These are phyloP conservation scores for Marisa cornuarietis DNA, from an alignment of 1,140 invertebrate species.

Conservation along the genomic window DNA sequence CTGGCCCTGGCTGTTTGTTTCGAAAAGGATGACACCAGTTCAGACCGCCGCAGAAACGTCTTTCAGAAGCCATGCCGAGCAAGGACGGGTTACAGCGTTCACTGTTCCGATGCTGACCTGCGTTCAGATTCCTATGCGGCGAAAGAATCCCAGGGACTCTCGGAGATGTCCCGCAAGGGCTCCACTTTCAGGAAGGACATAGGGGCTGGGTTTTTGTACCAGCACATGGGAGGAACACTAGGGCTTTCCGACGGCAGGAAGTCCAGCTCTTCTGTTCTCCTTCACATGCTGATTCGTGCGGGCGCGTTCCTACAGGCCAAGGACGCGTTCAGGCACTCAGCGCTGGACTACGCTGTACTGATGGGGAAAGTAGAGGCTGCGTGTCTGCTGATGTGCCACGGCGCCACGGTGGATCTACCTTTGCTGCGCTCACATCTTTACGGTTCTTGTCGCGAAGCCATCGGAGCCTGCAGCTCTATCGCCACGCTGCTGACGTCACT, in stretches of 20 bases:
- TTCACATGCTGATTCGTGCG: not conserved
- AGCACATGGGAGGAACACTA: not conserved
- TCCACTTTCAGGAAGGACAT: not conserved
- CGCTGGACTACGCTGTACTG: not conserved
- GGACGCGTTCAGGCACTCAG: not conserved
- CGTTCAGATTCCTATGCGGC: not conserved
- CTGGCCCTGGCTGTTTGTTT: not conserved
- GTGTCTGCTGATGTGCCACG: not conserved
- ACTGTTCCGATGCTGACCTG: not conserved
- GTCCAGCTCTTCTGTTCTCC: not conserved
- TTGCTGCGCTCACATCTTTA: not conserved
- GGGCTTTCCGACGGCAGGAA: too few relatives aligned
- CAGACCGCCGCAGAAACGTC: not conserved
- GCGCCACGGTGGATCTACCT: not conserved
- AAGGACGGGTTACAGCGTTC: not conserved
- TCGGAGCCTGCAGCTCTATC: not conserved
- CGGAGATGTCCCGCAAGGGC: not conserved
- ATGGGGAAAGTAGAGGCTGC: not conserved
- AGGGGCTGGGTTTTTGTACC: not conserved
- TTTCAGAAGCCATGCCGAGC: not conserved
- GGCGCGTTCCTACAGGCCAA: not conserved
- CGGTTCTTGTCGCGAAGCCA: not conserved
- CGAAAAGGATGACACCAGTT: not conserved
- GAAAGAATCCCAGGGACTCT: not conserved
- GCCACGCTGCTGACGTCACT: not conserved